Base-by-base conservation (phyloP, 2,797 vertebrate genomes). In the Sebastes trivittatus region DNA sequence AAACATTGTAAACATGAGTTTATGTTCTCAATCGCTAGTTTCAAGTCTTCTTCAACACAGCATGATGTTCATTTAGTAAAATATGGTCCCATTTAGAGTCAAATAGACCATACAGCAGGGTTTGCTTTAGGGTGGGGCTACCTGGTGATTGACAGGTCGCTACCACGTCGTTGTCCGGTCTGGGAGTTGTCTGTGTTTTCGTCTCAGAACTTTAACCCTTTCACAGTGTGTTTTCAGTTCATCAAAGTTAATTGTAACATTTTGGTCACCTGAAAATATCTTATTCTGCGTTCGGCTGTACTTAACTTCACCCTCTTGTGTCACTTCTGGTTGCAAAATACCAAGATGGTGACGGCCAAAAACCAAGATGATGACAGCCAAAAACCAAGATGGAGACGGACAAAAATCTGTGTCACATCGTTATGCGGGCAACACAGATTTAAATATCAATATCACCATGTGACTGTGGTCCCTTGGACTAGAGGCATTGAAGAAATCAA, bases 41-140 rank as follows among this genome's bases (percentile, higher is more conserved):
- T 52, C 20, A 20, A n/a, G 7, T 52, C 56, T 58, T 58, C 25
- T 46, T 46, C 42, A 46, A 46, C 0, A 46, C 42, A 46, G 16
- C 42, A 46, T 18, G 42, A 14, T 58, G 23, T 58, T 27, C 23
- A 25, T 52, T 52, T 52, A 52, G 8, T 52, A 52, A 52, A 52
- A n/a, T 10, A 52, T 52, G 49, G 49, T n/a, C 20, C 49, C 16
- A 18, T 46, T 46, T 18, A 46, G 16, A 46, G 42, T 46, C 16
- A 46, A 52, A 20, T 9, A 52, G 49, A 52, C 4, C 49, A 52
- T 10, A 4, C 9, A 52, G 49, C 49, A 52, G 49, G 20, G 18
- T 0, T 0, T n/a, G 49, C 20, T 52, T 52, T n/a, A 4, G 46
- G 7, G 7, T 0, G 3, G 0, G 46, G 46, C 46, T 18, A 20